Evolutionary conservation across 1,140 invertebrate species (phyloP).

Genomic region (Choristoneura fumiferana): DNA sequence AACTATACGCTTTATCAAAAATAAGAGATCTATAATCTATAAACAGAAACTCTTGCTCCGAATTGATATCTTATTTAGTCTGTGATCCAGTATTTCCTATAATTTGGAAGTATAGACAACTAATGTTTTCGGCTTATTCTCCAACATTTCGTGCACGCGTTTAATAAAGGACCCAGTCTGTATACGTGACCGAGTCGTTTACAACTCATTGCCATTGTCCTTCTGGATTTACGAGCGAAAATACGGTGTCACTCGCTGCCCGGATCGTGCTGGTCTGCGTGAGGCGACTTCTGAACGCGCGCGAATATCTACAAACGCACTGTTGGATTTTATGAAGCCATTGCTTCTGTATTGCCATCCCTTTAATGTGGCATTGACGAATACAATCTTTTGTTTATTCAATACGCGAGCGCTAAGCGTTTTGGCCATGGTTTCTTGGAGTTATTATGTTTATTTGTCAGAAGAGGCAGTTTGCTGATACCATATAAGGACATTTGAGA

Average conservation of each 20-base stretch:
- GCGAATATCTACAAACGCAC: constrained; percentile 20
- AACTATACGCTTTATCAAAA: constrained; percentile 22
- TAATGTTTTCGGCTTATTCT: neutral
- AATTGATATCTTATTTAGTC: no score
- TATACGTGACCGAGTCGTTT: constrained; percentile 32
- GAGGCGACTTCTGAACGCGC: constrained; percentile 30
- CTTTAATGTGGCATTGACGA: constrained; percentile 39
- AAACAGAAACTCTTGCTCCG: no score
- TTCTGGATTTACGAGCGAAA: constrained; percentile 15
- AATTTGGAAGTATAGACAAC: neutral
- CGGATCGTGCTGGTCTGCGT: constrained; percentile 30
- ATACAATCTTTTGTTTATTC: constrained; percentile 35
- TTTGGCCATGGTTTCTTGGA: no score
- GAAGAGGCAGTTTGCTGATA: neutral
- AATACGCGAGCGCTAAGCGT: constrained; percentile 15
- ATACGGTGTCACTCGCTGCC: constrained; percentile 4
- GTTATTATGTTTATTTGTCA: no score
- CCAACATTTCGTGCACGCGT: constrained; percentile 28
- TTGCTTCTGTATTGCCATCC: constrained; percentile 32
- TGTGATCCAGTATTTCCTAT: no score
- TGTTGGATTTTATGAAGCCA: constrained; percentile 30
- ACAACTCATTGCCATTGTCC: constrained; percentile 15
- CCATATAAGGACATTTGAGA: constrained; percentile 13
- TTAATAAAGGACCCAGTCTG: constrained; percentile 24
- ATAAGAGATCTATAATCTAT: neutral